These are phyloP conservation scores for Peromyscus polionotus DNA, from an alignment of 2,113 vertebrate species.

Conservation along the genomic window DNA sequence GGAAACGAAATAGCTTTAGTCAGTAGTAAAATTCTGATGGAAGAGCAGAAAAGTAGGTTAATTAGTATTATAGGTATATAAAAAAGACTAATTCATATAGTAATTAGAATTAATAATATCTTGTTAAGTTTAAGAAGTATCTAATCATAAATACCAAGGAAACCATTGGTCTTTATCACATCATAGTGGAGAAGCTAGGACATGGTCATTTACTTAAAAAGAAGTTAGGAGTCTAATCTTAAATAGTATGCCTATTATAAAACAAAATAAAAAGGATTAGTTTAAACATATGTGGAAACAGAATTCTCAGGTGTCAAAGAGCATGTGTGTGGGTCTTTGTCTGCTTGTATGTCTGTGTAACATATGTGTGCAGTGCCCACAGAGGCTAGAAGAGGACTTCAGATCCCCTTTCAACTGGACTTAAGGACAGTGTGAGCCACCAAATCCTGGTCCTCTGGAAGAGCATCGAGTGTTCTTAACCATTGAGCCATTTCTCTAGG, in stretches of 20 bases:
- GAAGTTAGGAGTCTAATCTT: background rate
- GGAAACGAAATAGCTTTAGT: background rate
- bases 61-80: background rate
- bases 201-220: background rate
- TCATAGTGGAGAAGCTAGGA: background rate
- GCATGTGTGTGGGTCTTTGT: background rate
- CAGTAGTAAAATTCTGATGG: background rate
- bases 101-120: background rate
- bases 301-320: background rate
- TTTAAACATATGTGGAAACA: constrained; percentile 15
- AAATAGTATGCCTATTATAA: background rate
- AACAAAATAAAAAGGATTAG: background rate
- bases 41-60: background rate
- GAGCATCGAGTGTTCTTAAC: background rate
- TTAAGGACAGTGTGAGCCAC: background rate
- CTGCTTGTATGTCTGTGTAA: background rate
- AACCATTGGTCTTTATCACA: background rate
- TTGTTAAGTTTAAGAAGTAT: background rate
- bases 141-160: background rate
- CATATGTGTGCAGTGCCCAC: background rate
- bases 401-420: background rate
- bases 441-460: background rate
- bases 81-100: background rate
- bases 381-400: background rate
- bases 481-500: background rate